phyloP scores from a whole-genome alignment of 30 jellyfish, hydroid and myxozoan genomes.

The Phacellophora camtschatica region DNA sequence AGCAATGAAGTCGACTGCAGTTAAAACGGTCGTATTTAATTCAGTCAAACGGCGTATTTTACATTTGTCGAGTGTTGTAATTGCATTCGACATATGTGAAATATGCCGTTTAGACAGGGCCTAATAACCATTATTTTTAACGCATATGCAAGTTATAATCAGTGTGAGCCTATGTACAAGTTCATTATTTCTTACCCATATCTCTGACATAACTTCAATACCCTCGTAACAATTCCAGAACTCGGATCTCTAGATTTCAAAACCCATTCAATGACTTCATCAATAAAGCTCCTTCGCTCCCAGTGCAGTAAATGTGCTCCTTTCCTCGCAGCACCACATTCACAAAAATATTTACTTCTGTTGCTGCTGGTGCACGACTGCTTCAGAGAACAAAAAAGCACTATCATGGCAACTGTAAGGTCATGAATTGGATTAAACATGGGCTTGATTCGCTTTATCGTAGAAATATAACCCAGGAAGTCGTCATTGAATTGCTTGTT shows the following conservation, averaged over 20 bases:
- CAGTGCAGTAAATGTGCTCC: constrained; percentile 61
- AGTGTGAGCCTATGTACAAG: no score
- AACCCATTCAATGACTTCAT: constrained; percentile 17
- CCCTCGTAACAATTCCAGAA: constrained; percentile 25
- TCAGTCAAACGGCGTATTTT: not conserved
- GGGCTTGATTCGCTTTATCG: constrained; percentile 47
- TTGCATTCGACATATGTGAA: not conserved
- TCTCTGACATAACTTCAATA: constrained; percentile 27
- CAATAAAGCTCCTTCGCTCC: constrained; percentile 31
- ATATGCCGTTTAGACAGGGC: not conserved
- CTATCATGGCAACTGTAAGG: constrained; percentile 60
- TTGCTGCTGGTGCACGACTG: not conserved
- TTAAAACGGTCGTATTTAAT: not conserved
- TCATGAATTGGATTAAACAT: constrained; percentile 10
- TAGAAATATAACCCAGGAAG: constrained; percentile 29
- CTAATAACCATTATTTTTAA: no score
- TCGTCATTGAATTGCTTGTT: not conserved
- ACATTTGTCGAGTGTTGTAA: not conserved
- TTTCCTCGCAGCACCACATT: constrained; percentile 56
- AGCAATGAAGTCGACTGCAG: no score
- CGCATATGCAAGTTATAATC: no score
- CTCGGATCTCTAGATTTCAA: constrained; percentile 16
- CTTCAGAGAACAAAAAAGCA: constrained; percentile 31
- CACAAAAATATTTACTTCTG: constrained; percentile 29
- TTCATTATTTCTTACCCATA: constrained; percentile 53